Evolutionary conservation across 2,888 invertebrate species (phyloP).

Genomic region (Yponomeuta evonymella): DNA sequence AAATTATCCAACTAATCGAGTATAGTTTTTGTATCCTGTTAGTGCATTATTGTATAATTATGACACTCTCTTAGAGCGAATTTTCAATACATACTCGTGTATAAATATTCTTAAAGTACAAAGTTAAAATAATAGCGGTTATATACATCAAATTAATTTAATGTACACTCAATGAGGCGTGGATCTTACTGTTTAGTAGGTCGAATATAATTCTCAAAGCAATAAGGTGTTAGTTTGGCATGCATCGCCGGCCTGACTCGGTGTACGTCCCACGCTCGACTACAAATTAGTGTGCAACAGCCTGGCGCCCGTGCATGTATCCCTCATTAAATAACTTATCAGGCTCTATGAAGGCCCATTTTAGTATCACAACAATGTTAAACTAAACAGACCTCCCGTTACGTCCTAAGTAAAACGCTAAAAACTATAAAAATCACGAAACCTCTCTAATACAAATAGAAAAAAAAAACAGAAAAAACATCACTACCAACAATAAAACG

Average conservation of each 20-base stretch:
- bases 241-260: background rate
- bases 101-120: constrained; percentile 58
- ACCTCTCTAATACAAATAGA: constrained; percentile 43
- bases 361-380: constrained; percentile 69
- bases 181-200: background rate
- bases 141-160: constrained; percentile 70
- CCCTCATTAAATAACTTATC: constrained; percentile 53
- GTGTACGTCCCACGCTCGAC: background rate
- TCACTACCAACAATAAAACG: constrained; percentile 35
- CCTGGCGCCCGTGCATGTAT: constrained; percentile 27
- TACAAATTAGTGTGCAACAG: background rate
- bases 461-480: constrained; percentile 37
- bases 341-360: constrained; percentile 58
- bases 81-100: constrained; percentile 32
- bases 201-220: background rate
- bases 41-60: background rate
- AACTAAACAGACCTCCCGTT: constrained; percentile 59
- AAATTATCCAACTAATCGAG: background rate
- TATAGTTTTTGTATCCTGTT: constrained; percentile 3
- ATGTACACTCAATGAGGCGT: constrained; percentile 37
- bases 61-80: constrained; percentile 46
- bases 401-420: constrained; percentile 33
- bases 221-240: background rate
- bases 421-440: constrained; percentile 52
- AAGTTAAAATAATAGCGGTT: constrained; percentile 53